A percentile compares a stretch with the other conserved stretches of the same genome.
phyloP scores from a whole-genome alignment of 2,888 invertebrate species.

The Globia sparganii region DNA sequence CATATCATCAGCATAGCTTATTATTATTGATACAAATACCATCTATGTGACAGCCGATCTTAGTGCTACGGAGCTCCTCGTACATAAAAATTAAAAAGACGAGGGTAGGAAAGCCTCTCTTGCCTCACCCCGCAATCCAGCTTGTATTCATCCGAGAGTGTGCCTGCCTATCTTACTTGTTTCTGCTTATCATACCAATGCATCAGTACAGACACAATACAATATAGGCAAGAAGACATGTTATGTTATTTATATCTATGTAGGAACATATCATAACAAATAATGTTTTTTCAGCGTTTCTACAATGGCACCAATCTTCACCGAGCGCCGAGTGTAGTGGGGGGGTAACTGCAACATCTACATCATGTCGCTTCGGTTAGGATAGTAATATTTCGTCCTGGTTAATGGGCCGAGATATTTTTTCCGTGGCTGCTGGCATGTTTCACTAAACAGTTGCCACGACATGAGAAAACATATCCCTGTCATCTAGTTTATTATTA shows the following conservation, averaged over 20 bases:
- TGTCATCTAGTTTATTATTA: constrained; percentile 12
- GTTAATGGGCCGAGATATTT: constrained; percentile 65
- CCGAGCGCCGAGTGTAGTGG: constrained; percentile 22
- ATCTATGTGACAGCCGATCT: too few species aligned
- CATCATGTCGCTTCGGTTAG: constrained; percentile 37
- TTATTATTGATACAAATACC: too few species aligned
- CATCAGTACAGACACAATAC: too few species aligned
- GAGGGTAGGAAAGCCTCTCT: too few species aligned
- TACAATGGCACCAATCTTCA: constrained; percentile 9
- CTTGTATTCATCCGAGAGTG: too few species aligned
- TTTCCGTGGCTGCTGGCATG: constrained; percentile 57
- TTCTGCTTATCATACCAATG: too few species aligned
- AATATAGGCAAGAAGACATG: neutral
- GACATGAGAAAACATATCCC: constrained; percentile 60
- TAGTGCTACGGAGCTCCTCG: too few species aligned
- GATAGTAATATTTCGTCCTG: constrained; percentile 57
- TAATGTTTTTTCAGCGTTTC: neutral
- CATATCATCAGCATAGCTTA: too few species aligned
- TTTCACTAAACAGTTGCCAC: constrained; percentile 59
- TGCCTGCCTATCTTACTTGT: too few species aligned
- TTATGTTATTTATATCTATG: neutral
- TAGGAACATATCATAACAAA: neutral
- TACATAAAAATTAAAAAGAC: too few species aligned
- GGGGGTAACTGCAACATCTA: constrained; percentile 49
- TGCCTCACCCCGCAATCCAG: too few species aligned